Evolutionary conservation across 2,888 invertebrate species (phyloP).

Genomic region (Caenorhabditis sp.): DNA sequence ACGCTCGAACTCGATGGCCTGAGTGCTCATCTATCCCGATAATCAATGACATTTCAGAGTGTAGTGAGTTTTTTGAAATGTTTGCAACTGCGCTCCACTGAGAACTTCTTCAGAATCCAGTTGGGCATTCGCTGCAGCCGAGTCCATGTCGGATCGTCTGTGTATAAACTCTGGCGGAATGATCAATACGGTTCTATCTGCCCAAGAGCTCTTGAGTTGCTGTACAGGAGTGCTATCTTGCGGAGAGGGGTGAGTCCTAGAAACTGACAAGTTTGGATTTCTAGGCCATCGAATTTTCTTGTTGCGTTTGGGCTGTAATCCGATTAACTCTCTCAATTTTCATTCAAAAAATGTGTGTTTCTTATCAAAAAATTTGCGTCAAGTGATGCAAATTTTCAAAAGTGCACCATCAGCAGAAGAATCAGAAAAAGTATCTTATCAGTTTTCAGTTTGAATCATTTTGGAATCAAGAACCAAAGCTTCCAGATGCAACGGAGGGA

Average conservation of each 20-base stretch:
- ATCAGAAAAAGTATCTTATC: not conserved
- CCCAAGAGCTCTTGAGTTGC: slow-evolving; percentile 84
- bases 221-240: slow-evolving; percentile 81
- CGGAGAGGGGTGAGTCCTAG: slow-evolving; percentile 83
- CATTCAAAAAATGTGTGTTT: slow-evolving; percentile 85
- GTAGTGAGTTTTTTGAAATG: slow-evolving; percentile 2
- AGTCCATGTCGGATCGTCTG: slow-evolving; percentile 85
- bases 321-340: slow-evolving; percentile 86
- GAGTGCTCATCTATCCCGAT: slow-evolving; percentile 7
- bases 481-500: slow-evolving; percentile 89
- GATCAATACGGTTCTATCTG: slow-evolving; percentile 80
- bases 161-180: slow-evolving; percentile 84
- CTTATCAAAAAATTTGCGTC: slow-evolving; percentile 10
- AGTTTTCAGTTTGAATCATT: not conserved
- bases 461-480: not conserved
- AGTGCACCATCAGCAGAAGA: slow-evolving; percentile 9
- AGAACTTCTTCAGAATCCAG: slow-evolving; percentile 86
- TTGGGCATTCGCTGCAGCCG: slow-evolving; percentile 87
- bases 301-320: slow-evolving; percentile 86
- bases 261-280: not conserved
- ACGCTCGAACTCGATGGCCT: slow-evolving; percentile 20
- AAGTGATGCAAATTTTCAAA: slow-evolving; percentile 3
- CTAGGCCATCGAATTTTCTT: slow-evolving; percentile 85
- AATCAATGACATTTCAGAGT: slow-evolving; percentile 30
- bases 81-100: no score